Evolutionary conservation across 2,113 vertebrate genomes (phyloP).

Genomic region (Cebidichthys violaceus): DNA sequence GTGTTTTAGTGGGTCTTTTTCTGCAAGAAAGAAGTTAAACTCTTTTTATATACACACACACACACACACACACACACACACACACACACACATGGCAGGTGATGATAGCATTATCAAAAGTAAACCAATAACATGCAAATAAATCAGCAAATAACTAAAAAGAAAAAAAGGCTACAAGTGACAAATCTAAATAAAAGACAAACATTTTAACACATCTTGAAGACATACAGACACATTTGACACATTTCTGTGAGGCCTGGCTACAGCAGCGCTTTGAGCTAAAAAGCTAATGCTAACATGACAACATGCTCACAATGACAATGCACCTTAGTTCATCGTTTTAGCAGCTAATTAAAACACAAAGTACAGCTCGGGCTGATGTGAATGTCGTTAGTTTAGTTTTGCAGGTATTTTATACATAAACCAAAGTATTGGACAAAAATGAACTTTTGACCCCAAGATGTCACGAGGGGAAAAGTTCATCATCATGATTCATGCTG

Average conservation of each 20-base stretch:
- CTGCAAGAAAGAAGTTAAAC: conserved; percentile 9
- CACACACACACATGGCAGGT: neutral
- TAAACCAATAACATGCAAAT: neutral
- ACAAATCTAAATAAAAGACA: neutral
- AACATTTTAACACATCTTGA: neutral
- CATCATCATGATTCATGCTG: neutral
- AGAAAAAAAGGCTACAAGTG: neutral
- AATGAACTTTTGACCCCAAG: neutral
- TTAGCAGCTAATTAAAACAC: neutral
- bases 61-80: too few species aligned
- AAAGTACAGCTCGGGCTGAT: neutral
- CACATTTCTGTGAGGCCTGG: neutral
- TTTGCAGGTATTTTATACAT: neutral
- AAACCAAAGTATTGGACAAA: neutral
- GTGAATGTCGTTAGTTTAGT: neutral
- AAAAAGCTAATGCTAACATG: neutral
- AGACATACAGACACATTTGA: neutral
- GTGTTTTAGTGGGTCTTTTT: neutral
- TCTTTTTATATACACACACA: neutral
- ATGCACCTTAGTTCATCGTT: neutral
- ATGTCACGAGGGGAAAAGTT: neutral
- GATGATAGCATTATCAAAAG: neutral
- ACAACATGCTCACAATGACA: neutral
- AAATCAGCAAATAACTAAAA: neutral
- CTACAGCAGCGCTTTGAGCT: neutral